Evolutionary conservation across 1,140 invertebrate genomes (phyloP).

Genomic region (Telenomus remus): DNA sequence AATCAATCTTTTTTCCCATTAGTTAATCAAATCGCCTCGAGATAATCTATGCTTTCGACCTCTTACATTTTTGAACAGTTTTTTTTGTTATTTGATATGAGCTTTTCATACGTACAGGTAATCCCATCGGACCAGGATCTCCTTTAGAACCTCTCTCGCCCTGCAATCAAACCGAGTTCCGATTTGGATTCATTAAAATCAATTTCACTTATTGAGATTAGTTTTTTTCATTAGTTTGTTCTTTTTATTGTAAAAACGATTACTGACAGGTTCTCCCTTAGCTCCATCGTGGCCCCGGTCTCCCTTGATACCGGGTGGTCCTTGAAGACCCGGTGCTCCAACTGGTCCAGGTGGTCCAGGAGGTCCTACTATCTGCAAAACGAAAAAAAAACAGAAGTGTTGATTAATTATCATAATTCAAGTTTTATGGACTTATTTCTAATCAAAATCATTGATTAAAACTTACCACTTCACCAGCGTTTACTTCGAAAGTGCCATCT

Average conservation of each 20-base stretch:
- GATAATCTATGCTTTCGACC: no score
- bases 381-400: conserved; percentile 4
- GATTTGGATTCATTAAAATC: background rate
- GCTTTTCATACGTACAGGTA: conserved; percentile 91
- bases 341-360: conserved; percentile 88
- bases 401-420: no score
- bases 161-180: conserved; percentile 75
- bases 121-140: conserved; percentile 94
- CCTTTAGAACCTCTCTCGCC: conserved; percentile 93
- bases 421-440: no score
- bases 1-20: no score
- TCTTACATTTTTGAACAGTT: no score
- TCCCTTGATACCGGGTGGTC: conserved; percentile 92
- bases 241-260: conserved; percentile 4
- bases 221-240: background rate
- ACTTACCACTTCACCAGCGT: conserved; percentile 83
- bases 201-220: background rate
- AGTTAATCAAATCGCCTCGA: no score
- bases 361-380: conserved; percentile 81
- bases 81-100: no score
- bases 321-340: conserved; percentile 84
- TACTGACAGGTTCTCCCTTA: conserved; percentile 91
- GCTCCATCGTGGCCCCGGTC: conserved; percentile 89
- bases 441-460: no score
- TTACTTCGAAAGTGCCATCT: conserved; percentile 84